A percentile compares a stretch with the other conserved stretches of the same genome.
Evolutionary conservation across 2,797 vertebrate genomes (phyloP).

Genomic region (Pangasius macronema): DNA sequence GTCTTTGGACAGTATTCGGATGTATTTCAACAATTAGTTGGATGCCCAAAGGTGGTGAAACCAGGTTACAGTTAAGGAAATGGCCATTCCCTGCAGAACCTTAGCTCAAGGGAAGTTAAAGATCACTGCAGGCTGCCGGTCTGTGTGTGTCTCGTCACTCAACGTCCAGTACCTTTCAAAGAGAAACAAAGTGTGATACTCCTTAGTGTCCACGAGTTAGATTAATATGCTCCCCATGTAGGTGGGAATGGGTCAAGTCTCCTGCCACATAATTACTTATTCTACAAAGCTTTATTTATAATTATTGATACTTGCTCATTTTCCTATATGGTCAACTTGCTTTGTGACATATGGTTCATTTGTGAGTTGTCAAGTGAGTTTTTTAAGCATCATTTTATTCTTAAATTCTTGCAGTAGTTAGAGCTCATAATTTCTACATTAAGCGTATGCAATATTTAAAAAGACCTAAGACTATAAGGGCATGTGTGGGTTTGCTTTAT

Average conservation of each 20-base stretch:
- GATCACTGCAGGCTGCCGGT: conserved; percentile 34
- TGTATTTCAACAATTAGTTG: conserved; percentile 29
- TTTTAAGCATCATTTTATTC: background rate
- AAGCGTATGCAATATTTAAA: conserved; percentile 28
- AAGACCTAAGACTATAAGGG: background rate
- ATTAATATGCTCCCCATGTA: conserved; percentile 2
- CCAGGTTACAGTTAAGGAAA: background rate
- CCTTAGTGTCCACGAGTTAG: too few relatives aligned
- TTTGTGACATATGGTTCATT: background rate
- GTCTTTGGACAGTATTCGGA: conserved; percentile 39
- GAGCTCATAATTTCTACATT: conserved; percentile 26
- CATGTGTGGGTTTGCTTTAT: conserved; percentile 27
- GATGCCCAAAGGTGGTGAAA: conserved; percentile 24
- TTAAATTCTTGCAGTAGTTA: background rate
- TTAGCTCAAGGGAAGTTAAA: conserved; percentile 21
- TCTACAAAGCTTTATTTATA: conserved; percentile 2
- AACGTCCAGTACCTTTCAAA: too few relatives aligned
- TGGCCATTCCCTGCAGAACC: conserved; percentile 2
- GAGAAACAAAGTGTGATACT: too few relatives aligned
- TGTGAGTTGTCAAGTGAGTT: background rate
- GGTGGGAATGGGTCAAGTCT: background rate
- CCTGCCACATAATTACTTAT: background rate
- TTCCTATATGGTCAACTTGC: background rate
- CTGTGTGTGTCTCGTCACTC: too few relatives aligned
- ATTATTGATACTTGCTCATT: background rate